Evolutionary conservation across 2,797 vertebrate species (phyloP).

Genomic region (Sternarchorhynchus goeldii): DNA sequence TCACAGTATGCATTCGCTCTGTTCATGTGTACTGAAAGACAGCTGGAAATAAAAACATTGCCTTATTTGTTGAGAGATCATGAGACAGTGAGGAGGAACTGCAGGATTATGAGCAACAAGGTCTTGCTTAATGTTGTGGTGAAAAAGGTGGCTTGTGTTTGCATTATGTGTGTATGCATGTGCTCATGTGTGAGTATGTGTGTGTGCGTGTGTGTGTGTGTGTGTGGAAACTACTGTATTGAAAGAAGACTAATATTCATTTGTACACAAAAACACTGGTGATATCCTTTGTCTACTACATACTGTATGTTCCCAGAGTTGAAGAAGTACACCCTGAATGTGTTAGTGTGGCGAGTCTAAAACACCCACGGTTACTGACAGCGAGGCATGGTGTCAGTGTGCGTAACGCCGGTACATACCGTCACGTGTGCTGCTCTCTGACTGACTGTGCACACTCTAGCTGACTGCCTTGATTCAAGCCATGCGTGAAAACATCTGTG

Average conservation of each 20-base stretch:
- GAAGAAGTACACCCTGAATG: not conserved
- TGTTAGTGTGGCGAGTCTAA: not conserved
- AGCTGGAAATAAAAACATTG: not conserved
- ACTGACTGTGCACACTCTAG: not conserved
- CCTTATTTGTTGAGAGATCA: not conserved
- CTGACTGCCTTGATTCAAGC: slow-evolving; percentile 5
- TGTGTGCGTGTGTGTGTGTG: no score
- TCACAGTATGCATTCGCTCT: not conserved
- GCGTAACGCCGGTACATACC: slow-evolving; percentile 1
- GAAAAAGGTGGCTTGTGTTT: not conserved
- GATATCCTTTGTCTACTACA: no score
- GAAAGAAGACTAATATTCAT: not conserved
- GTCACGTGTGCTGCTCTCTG: slow-evolving; percentile 1
- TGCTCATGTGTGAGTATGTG: no score
- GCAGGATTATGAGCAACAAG: not conserved
- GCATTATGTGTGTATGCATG: no score
- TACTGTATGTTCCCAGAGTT: not conserved
- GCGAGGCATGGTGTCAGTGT: not conserved
- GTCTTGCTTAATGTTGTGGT: not conserved
- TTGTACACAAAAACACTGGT: not conserved
- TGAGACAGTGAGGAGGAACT: slow-evolving; percentile 3
- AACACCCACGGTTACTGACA: not conserved
- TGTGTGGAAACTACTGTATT: not conserved
- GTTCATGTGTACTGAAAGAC: not conserved
- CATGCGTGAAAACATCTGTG: slow-evolving; percentile 2